Evolutionary conservation across 2,113 vertebrate species (phyloP), one percentile per base, ranked within the genome.

Genomic region (Pelusios castaneus): DNA sequence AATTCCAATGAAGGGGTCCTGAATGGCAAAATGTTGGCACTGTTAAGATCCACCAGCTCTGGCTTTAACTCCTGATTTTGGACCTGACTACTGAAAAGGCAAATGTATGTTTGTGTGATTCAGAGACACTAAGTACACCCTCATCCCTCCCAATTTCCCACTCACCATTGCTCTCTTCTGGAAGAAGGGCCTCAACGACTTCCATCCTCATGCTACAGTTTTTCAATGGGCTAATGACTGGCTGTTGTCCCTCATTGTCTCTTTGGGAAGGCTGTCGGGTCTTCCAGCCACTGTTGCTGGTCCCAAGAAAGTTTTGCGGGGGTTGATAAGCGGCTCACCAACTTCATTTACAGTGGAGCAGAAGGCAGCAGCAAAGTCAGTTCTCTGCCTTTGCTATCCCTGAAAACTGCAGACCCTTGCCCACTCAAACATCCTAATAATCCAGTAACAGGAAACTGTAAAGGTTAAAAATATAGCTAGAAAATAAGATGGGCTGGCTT

Each of bases 31-130:
- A 91, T 75, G 84, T 89, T 84, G 94, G 80, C 5, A 89, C 29
- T 91, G 89, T 91, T 89, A 87, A 92, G 80, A 93, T 89, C 89
- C 84, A 81, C 22, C 19, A 60, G 38, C 41, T 21, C 86, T 84
- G 34, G 70, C 45, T 92, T 80, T 92, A 87, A 87, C 84, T 80
- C 22, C 5, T 87, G 52, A 3, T 10, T 75, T 75, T 75, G 41
- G 24, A 75, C 25, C 22, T 27, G 38, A 43, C 43, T 43, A 22
- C 41, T 41, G 73, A 43, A 75, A 75, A 75, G 24, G 22, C 22
- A 45, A 75, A 75, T 43, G 11, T 75, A 43, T 75, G 73, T 24
- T 75, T 73, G 10, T 43, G 22, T 27, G 38, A 27, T 75, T 75
- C 24, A 45, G 25, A 45, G 11, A 24, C 70, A 41, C 21, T 5